Evolutionary conservation across 2,888 invertebrate genomes (phyloP), one percentile per base, ranked within the genome.

Genomic region (Hymenopus coronatus): DNA sequence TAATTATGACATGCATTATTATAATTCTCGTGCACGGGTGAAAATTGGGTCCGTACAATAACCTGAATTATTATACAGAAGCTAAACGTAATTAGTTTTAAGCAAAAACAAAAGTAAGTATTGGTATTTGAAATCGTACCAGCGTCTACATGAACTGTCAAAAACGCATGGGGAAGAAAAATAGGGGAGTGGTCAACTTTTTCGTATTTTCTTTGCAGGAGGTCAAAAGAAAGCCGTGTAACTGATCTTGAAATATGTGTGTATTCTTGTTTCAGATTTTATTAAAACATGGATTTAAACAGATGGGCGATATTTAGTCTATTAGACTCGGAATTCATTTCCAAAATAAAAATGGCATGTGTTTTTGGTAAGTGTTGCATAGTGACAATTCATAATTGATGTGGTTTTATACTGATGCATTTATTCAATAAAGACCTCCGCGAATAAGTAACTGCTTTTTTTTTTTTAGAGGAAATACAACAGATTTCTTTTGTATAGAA

Each of bases 291-390:
- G 91, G 93, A 94, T 91, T 91, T 95, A n/a, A 93, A 93, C 89
- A 94, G 94, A 90, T 95, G 95, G 95, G 94, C 94, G 9, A 94
- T 95, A 82, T 95, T 95, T 91, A 94, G 94, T 90, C 92, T 95
- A 3, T 91, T 95, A 70, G 93, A 94, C 25, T 92, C 93, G 25
- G 93, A 94, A 70, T 94, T 95, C 90, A 91, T 94, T 1, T 91
- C 92, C 0, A 93, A 93, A 88, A 93, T 95, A 70, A 94, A 93
- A 90, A 93, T 94, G 91, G 94, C 94, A 33, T 93, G 94, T 90
- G 95, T 95, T 27, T 95, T 94, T 92, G 95, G 95, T 94, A 92
- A 92, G 92, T 89, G 81, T 25, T 85, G 85, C 12, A 83, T 82
- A 7, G 70, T 81, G 84, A 1, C 9, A 40, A 1, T 12, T 12